Conservation (phyloP, 2,797 vertebrate genomes). For the Rhinatrema bivittatum region DNA sequence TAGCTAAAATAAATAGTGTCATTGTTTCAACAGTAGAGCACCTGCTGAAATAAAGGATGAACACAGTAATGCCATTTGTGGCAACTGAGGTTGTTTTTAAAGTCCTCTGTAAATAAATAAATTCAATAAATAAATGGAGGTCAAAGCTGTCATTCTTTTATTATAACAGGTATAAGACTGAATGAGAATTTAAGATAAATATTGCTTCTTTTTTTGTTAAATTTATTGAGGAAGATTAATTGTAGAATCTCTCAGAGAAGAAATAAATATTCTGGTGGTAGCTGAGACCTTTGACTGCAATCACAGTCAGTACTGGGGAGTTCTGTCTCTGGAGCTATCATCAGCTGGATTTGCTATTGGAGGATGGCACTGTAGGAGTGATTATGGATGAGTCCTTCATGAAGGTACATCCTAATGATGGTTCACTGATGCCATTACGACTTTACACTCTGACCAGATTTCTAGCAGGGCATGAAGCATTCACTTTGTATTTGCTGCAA, state of each 20-base stretch:
- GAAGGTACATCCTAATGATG: conserved; percentile 8
- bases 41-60: too few relatives aligned
- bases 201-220: too few relatives aligned
- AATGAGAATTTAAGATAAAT: too few relatives aligned
- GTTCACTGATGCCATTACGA: conserved; percentile 7
- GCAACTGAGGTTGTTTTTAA: too few relatives aligned
- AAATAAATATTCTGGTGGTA: conserved; percentile 6
- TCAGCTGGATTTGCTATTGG: conserved; percentile 1
- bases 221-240: conserved; percentile 3
- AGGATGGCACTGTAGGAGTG: conserved; percentile 1
- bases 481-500: conserved; percentile 36
- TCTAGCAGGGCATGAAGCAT: conserved; percentile 20
- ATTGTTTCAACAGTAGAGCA: too few relatives aligned
- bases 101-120: too few relatives aligned
- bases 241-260: conserved; percentile 6
- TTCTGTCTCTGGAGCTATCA: conserved; percentile 12
- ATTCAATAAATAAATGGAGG: too few relatives aligned
- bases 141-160: too few relatives aligned
- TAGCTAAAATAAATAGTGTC: too few relatives aligned
- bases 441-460: conserved; percentile 12
- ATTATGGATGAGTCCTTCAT: neutral
- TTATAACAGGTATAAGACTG: too few relatives aligned
- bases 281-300: conserved; percentile 21
- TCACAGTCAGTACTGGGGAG: neutral
- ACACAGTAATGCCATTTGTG: too few relatives aligned